phyloP scores from a whole-genome alignment of 2,797 vertebrate species.

The Cryptoblepharus egeriae region DNA sequence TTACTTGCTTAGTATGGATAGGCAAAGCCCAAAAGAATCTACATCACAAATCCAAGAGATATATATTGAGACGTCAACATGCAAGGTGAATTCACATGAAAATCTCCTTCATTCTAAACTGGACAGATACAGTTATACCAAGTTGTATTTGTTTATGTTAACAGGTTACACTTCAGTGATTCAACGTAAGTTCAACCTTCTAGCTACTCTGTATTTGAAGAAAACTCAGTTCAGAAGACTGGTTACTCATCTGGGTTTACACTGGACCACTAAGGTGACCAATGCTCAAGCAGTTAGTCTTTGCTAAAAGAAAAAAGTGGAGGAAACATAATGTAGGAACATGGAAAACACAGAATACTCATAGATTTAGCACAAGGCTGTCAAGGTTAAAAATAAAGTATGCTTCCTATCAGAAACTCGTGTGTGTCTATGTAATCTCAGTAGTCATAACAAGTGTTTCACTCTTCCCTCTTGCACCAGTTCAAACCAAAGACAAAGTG shows the following conservation, averaged over 20 bases:
- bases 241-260: too few species aligned
- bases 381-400: too few species aligned
- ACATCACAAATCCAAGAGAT: conserved; percentile 56
- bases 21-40: conserved; percentile 57
- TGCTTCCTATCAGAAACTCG: background rate
- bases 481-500: too few species aligned
- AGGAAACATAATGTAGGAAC: too few species aligned
- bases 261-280: background rate
- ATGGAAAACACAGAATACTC: background rate
- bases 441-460: too few species aligned
- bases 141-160: background rate
- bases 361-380: too few species aligned
- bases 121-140: background rate
- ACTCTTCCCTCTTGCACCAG: too few species aligned
- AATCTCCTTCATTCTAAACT: background rate
- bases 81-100: background rate
- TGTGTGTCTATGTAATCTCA: too few species aligned
- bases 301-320: too few species aligned
- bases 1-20: conserved; percentile 52
- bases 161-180: background rate
- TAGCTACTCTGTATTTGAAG: background rate
- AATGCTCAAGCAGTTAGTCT: too few species aligned
- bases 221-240: background rate
- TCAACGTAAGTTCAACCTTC: background rate
- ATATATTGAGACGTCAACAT: conserved; percentile 47